These are phyloP conservation scores for Anodontia alba DNA, from an alignment of 2,888 invertebrate species.

Conservation along the genomic window DNA sequence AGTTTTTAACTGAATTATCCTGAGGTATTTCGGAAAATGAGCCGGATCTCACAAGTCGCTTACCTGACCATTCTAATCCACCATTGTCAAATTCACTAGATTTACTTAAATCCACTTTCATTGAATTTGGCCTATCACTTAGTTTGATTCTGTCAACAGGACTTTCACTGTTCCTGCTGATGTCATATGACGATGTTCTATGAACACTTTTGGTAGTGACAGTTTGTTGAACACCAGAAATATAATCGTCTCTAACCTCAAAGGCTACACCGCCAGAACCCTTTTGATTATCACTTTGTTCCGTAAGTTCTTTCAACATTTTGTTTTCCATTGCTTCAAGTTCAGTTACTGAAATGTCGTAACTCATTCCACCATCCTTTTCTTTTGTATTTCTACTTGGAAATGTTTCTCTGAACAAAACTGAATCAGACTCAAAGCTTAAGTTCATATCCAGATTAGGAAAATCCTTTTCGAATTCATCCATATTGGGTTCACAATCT, in stretches of 20 bases:
- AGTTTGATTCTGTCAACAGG: conserved; percentile 40
- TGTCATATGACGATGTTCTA: conserved; percentile 56
- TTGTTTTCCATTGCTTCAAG: conserved; percentile 64
- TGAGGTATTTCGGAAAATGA: conserved; percentile 77
- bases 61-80: conserved; percentile 75
- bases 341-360: conserved; percentile 72
- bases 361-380: conserved; percentile 61
- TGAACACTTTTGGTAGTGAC: conserved; percentile 58
- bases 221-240: conserved; percentile 62
- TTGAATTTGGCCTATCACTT: conserved; percentile 63
- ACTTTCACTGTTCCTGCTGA: conserved; percentile 26
- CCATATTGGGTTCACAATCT: conserved; percentile 44
- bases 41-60: conserved; percentile 72
- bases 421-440: conserved; percentile 59
- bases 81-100: conserved; percentile 50
- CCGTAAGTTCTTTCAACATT: conserved; percentile 44
- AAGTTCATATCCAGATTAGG: conserved; percentile 60
- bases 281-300: conserved; percentile 37
- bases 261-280: conserved; percentile 70
- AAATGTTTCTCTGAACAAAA: conserved; percentile 62
- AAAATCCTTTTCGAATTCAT: conserved; percentile 51
- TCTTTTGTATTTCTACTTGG: conserved; percentile 69
- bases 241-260: conserved; percentile 74
- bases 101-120: conserved; percentile 56
- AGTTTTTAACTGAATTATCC: conserved; percentile 69